Evolutionary conservation across 92 coral and sea anemone species (phyloP).

Genomic region (Phymanthus crucifer): DNA sequence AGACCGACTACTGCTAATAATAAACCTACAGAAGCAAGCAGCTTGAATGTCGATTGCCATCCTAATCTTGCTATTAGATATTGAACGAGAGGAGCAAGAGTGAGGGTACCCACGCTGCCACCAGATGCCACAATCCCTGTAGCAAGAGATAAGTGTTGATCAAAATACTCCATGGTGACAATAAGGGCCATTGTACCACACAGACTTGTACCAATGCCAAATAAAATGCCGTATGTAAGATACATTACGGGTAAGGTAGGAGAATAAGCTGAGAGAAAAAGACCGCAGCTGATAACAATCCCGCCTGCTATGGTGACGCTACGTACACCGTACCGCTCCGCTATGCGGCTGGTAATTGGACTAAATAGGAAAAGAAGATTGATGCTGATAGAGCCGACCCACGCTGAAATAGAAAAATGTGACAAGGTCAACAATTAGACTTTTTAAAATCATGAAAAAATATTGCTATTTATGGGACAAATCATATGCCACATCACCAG

Average conservation of each 20-base stretch:
- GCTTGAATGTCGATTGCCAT: constrained; percentile 70
- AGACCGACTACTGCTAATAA: constrained; percentile 73
- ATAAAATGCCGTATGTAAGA: constrained; percentile 82
- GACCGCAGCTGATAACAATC: constrained; percentile 77
- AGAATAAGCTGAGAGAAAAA: constrained; percentile 81
- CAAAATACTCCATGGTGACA: constrained; percentile 83
- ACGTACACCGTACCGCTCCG: constrained; percentile 84
- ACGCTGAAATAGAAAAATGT: constrained; percentile 56
- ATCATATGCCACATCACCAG: too few species aligned
- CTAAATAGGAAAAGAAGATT: constrained; percentile 90
- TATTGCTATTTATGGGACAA: too few species aligned
- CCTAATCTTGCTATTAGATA: constrained; percentile 64
- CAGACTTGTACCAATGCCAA: constrained; percentile 90
- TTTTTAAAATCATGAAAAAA: too few species aligned
- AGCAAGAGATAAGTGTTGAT: constrained; percentile 83
- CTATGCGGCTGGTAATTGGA: constrained; percentile 87
- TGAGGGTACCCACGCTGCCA: constrained; percentile 85
- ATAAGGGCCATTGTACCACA: constrained; percentile 87
- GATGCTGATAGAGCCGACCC: constrained; percentile 96
- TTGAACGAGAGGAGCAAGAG: constrained; percentile 82
- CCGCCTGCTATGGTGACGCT: constrained; percentile 86
- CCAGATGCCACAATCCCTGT: constrained; percentile 97
- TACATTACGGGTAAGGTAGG: constrained; percentile 67
- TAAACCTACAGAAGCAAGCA: constrained; percentile 68
- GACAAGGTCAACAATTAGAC: background rate